These are phyloP conservation scores for Polyergus mexicanus DNA, from an alignment of 1,140 invertebrate species.

Conservation along the genomic window DNA sequence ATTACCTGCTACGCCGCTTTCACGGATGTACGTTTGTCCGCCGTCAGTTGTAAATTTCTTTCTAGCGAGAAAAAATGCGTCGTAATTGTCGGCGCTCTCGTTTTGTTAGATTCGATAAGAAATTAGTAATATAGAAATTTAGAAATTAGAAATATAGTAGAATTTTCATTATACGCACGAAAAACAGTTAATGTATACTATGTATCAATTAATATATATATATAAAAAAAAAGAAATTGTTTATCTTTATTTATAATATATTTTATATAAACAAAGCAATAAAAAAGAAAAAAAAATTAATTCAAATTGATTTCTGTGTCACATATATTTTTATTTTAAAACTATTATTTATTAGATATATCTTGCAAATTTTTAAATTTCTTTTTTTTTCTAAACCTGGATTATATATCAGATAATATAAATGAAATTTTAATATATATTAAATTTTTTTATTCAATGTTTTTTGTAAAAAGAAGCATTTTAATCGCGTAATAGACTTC, in stretches of 20 bases:
- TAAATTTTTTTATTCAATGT: not conserved
- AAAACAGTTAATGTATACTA: too few species aligned
- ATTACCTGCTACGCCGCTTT: constrained; percentile 34
- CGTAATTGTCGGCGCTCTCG: not conserved
- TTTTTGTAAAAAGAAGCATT: not conserved
- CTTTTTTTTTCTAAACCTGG: not conserved
- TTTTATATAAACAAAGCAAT: not conserved
- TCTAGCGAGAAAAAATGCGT: not conserved
- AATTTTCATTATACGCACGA: not conserved
- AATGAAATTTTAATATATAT: too few species aligned
- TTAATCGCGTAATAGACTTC: not conserved
- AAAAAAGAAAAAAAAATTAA: not conserved
- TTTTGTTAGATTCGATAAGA: not conserved
- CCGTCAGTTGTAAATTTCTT: constrained; percentile 41
- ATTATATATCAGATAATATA: not conserved
- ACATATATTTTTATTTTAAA: not conserved
- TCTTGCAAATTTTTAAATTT: constrained; percentile 6
- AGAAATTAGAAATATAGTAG: too few species aligned
- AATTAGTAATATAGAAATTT: too few species aligned
- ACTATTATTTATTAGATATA: not conserved
- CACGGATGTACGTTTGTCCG: not conserved
- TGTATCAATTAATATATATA: not conserved
- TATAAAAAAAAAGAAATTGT: not conserved
- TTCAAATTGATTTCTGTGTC: not conserved
- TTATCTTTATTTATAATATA: not conserved